These are phyloP conservation scores for Leptothorax acervorum DNA, from an alignment of 2,888 invertebrate species.

Conservation along the genomic window DNA sequence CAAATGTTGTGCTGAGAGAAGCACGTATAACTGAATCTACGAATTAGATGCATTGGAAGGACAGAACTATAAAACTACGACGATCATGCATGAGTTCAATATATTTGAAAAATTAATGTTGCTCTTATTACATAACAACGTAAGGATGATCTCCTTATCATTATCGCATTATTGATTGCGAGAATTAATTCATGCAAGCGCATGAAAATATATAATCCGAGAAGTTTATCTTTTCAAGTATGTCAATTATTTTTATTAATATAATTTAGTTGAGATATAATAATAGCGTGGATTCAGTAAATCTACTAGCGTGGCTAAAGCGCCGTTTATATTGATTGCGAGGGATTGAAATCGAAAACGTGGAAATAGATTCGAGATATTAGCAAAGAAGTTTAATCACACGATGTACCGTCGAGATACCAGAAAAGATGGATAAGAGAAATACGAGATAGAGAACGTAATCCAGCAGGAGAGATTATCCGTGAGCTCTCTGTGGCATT, in stretches of 20 bases:
- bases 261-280: not conserved
- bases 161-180: not conserved
- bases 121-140: not conserved
- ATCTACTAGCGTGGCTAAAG: not conserved
- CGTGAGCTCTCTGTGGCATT: slow-evolving; percentile 39
- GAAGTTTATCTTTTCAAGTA: not conserved
- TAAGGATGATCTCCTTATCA: not conserved
- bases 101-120: not conserved
- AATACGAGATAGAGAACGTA: slow-evolving; percentile 41
- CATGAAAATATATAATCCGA: not conserved
- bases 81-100: not conserved
- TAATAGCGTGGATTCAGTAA: not conserved
- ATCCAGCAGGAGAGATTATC: slow-evolving; percentile 49
- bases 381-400: slow-evolving; percentile 22
- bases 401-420: slow-evolving; percentile 15
- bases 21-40: not conserved
- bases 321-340: not conserved
- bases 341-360: not conserved
- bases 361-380: slow-evolving; percentile 18
- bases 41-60: not conserved
- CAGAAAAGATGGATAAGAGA: slow-evolving; percentile 30
- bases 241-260: not conserved
- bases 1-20: not conserved
- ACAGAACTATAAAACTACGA: not conserved
- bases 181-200: not conserved